Base-by-base conservation (phyloP, 2,113 vertebrate genomes). In the Chaetodon trifascialis region DNA sequence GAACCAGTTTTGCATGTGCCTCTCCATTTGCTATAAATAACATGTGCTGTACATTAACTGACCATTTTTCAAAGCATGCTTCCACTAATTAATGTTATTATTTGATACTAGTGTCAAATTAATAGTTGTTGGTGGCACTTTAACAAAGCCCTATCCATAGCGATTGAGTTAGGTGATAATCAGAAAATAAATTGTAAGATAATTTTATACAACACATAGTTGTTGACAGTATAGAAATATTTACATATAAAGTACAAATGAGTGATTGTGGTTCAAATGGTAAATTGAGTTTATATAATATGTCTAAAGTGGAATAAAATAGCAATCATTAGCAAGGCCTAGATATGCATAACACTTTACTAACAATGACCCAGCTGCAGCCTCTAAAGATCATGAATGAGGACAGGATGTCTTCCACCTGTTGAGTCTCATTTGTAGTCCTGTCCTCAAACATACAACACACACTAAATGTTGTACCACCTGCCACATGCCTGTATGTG, bases 301-400 rank as follows among this genome's bases (percentile, higher is more conserved):
- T 44, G 38, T 56, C 19, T 36, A 14, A 55, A 30, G 30, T 30
- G 30, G 30, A 30, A 30, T 30, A 3, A 1, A 38, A 55, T 71
- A 36, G 17, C 34, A 21, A 63, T 40, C 30, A 30, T 30, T 30
- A 30, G 2, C 3, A 30, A 30, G 30, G 30, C 30, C 30, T 30
- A 30, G 3, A 1, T 2, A 30, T 30, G 30, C 30, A 30, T 30
- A 30, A 30, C 3, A 30, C 30, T 30, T 30, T 30, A 30, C 30
- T 30, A 2, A 40, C 1, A 54, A 9, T 7, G 8, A 34, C 1
- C n/a, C 17, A 19, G n/a, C 42, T 46, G 65, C 62, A 38, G 44
- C 51, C n/a, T 62, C 23, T n/a, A 49, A 72, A 72, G n/a, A 63
- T 25, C 16, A 19, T 47, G 17, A 59, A n/a, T 66, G 4, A 69